Evolutionary conservation across 2,888 invertebrate species (phyloP).

Genomic region (Hipparchia semele): DNA sequence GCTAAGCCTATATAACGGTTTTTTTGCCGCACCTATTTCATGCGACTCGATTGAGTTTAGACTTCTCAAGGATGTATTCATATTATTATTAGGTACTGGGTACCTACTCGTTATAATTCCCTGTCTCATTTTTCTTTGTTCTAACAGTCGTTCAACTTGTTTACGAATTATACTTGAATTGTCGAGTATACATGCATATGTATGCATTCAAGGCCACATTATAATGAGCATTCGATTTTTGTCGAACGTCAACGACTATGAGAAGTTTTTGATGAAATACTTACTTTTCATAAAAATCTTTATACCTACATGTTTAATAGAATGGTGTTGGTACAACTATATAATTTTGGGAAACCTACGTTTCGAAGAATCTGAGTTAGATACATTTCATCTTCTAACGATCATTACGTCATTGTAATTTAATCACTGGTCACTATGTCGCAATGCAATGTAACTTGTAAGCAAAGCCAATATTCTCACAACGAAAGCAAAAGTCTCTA

Average conservation of each 20-base stretch:
- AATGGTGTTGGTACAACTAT: neutral
- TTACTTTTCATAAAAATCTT: neutral
- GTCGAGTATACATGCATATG: constrained; percentile 24
- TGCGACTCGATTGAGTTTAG: constrained; percentile 35
- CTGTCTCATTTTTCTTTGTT: constrained; percentile 30
- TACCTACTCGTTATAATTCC: constrained; percentile 16
- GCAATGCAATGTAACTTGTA: too few relatives aligned
- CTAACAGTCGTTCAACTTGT: constrained; percentile 31
- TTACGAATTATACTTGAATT: constrained; percentile 15
- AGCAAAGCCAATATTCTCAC: too few relatives aligned
- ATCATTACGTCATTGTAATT: neutral
- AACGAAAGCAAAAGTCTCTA: too few relatives aligned
- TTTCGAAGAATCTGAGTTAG: neutral
- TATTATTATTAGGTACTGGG: constrained; percentile 11
- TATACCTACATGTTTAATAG: neutral
- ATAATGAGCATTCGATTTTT: constrained; percentile 25
- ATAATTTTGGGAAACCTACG: too few relatives aligned
- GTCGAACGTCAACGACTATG: constrained; percentile 1
- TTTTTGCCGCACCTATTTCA: constrained; percentile 40
- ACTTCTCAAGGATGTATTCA: constrained; percentile 37
- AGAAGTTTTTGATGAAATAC: neutral
- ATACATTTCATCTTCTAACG: neutral
- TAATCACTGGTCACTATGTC: too few relatives aligned
- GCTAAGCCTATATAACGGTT: constrained; percentile 42
- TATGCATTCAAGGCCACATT: constrained; percentile 29